These are phyloP conservation scores for Podarcis siculus DNA, from an alignment of 2,797 vertebrate species.

Conservation along the genomic window DNA sequence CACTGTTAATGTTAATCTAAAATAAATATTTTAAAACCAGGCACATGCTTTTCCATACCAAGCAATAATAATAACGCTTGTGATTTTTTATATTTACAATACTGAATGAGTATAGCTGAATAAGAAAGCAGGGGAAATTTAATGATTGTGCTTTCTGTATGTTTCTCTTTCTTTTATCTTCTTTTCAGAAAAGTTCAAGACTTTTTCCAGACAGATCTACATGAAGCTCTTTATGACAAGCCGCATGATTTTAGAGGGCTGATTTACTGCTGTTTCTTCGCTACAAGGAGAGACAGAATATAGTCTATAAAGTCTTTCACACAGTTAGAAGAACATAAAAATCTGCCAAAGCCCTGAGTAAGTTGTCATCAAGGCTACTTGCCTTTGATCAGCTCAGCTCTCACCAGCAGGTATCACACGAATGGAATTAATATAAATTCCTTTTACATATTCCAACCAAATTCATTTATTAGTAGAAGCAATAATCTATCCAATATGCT, in stretches of 20 bases:
- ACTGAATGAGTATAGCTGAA: neutral
- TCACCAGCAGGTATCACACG: slow-evolving; percentile 47
- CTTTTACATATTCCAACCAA: slow-evolving; percentile 33
- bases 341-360: slow-evolving; percentile 29
- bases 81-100: neutral
- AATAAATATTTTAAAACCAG: neutral
- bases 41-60: neutral
- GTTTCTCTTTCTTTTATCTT: rapidly evolving
- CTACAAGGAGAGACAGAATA: neutral
- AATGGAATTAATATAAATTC: slow-evolving; percentile 48
- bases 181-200: rapidly evolving
- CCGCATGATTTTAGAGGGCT: neutral
- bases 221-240: neutral
- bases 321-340: neutral
- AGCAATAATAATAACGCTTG: neutral
- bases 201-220: neutral
- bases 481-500: slow-evolving; percentile 19
- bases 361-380: slow-evolving; percentile 38
- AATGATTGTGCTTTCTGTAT: neutral
- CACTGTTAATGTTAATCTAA: neutral
- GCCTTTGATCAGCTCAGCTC: slow-evolving; percentile 30
- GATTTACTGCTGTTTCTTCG: neutral
- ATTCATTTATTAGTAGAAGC: slow-evolving; percentile 49
- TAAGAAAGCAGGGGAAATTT: neutral
- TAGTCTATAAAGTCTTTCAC: slow-evolving; percentile 18